Evolutionary conservation across 2,888 invertebrate species (phyloP).

Genomic region (Tachystola acroxantha): DNA sequence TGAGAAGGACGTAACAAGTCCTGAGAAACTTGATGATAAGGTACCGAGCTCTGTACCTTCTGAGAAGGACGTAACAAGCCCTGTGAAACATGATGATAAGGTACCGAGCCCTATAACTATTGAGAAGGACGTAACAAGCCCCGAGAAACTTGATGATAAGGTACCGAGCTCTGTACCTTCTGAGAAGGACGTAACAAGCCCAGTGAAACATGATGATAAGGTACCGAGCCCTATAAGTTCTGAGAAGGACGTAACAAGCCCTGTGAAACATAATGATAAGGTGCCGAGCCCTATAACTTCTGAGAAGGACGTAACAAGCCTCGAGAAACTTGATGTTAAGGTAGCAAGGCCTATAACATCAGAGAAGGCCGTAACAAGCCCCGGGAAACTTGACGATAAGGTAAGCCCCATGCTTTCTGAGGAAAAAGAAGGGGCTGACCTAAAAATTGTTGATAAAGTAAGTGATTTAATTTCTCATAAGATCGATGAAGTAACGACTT

Average conservation of each 20-base stretch:
- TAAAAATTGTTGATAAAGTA: no score
- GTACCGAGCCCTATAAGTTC: not conserved
- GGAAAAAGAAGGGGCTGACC: no score
- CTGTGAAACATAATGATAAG: constrained; percentile 4
- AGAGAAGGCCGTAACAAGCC: constrained; percentile 4
- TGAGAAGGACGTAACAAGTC: constrained; percentile 10
- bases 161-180: no score
- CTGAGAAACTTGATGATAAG: constrained; percentile 5
- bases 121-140: no score
- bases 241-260: constrained; percentile 5
- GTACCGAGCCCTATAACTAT: no score
- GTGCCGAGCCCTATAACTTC: constrained; percentile 1
- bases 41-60: constrained; percentile 6
- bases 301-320: not conserved
- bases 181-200: no score
- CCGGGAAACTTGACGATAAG: constrained; percentile 2
- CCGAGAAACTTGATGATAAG: no score
- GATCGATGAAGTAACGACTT: no score
- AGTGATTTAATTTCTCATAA: no score
- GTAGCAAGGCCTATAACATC: not conserved
- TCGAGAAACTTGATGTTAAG: no score
- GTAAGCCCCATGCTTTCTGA: constrained; percentile 1
- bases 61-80: no score
- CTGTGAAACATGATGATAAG: no score
- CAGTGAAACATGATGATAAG: constrained; percentile 1